These are phyloP conservation scores for Dasysyrphus tricinctus DNA, from an alignment of 2,888 invertebrate species.

Conservation along the genomic window DNA sequence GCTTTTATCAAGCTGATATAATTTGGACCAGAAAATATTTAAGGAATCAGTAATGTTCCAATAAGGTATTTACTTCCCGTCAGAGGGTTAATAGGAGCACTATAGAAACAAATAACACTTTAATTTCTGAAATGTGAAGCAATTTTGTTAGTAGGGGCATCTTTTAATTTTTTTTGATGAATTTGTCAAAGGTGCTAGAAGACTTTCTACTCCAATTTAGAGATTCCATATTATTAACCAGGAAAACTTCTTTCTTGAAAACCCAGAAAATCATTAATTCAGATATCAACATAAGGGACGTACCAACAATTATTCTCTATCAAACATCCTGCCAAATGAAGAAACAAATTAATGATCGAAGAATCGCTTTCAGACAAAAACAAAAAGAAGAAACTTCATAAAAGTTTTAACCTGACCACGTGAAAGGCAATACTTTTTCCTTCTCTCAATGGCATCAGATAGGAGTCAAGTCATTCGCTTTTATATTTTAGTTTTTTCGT, in stretches of 20 bases:
- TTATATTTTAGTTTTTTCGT: background rate
- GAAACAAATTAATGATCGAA: slow-evolving; percentile 51
- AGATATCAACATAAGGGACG: background rate
- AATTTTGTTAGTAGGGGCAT: no score
- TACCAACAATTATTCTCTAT: background rate
- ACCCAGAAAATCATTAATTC: background rate
- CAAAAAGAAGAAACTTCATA: background rate
- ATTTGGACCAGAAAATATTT: no score
- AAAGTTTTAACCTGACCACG: slow-evolving; percentile 55
- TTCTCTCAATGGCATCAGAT: background rate
- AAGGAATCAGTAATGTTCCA: no score
- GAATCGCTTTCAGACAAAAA: slow-evolving; percentile 32
- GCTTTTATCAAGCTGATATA: no score
- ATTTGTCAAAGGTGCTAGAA: no score
- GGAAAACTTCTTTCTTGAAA: background rate
- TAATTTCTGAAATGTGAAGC: no score
- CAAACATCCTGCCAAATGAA: background rate
- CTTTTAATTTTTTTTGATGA: no score
- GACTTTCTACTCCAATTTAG: background rate
- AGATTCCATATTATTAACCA: background rate
- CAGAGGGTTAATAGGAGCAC: no score
- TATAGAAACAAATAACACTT: no score
- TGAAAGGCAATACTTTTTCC: slow-evolving; percentile 23
- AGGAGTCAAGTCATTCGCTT: slow-evolving; percentile 6
- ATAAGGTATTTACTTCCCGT: no score